Percentiles rank a stretch among this genome's conserved stretches.
phyloP scores from a whole-genome alignment of 2,797 vertebrate species.

The Bucorvus abyssinicus region DNA sequence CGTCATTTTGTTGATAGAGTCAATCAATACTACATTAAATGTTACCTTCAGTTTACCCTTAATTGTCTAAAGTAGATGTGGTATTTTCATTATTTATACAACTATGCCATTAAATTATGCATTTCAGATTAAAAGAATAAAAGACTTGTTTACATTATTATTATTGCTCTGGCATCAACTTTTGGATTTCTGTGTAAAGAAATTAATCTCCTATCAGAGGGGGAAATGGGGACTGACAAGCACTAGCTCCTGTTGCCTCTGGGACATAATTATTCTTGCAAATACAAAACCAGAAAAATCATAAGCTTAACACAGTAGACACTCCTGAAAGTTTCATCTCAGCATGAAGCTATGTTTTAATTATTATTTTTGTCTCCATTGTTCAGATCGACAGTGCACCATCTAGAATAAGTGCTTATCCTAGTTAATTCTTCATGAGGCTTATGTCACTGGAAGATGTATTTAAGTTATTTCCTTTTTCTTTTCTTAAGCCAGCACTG shows the following conservation, averaged over 20 bases:
- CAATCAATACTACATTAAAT: constrained; percentile 70
- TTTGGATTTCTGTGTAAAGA: constrained; percentile 66
- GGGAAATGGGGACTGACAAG: constrained; percentile 61
- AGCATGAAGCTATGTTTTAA: constrained; percentile 73
- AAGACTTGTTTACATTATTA: constrained; percentile 60
- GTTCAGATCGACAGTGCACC: constrained; percentile 48
- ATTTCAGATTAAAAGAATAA: constrained; percentile 60
- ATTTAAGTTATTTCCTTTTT: constrained; percentile 62
- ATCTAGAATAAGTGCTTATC: constrained; percentile 65
- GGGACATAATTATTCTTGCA: constrained; percentile 67
- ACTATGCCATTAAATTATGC: constrained; percentile 58
- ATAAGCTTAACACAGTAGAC: constrained; percentile 65
- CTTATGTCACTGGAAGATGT: constrained; percentile 59
- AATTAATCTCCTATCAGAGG: constrained; percentile 45
- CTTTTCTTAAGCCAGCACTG: not conserved
- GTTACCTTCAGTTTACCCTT: constrained; percentile 60
- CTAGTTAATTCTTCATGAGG: constrained; percentile 72
- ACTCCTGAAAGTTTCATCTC: constrained; percentile 72
- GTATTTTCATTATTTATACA: constrained; percentile 70
- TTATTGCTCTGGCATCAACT: constrained; percentile 62
- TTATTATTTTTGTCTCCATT: constrained; percentile 71
- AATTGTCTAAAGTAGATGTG: constrained; percentile 64
- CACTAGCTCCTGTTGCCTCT: constrained; percentile 63
- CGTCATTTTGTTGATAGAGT: constrained; percentile 37
- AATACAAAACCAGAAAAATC: constrained; percentile 65